Evolutionary conservation across 2,888 invertebrate genomes (phyloP), one percentile per base, ranked within the genome.

Genomic region (Cataglyphis cursor): DNA sequence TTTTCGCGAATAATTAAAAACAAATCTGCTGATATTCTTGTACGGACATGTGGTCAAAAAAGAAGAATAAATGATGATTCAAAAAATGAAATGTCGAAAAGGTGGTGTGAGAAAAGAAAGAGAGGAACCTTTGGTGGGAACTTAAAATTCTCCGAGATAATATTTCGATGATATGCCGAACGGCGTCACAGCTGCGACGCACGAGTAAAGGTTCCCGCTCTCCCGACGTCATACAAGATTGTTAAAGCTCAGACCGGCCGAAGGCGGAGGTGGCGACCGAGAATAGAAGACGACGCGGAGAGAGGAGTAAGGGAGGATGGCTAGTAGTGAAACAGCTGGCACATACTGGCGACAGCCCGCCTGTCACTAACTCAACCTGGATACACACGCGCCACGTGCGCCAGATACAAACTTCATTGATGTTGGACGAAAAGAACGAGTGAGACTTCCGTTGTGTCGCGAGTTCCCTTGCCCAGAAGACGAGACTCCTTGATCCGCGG

Each of bases 391-490:
- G 93, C 93, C 94, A 93, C 93, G 93, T 94, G 94, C 93, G 90
- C 93, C 90, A 93, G 93, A 94, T 94, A 94, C 94, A 94, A 95
- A 95, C 94, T 94, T 94, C 94, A 95, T 94, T 94, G 94, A 94
- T 94, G 94, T 93, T 92, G 93, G 88, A 87, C 89, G 91, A 91
- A 92, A 92, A 92, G 89, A 92, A 91, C 85, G 90, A 90, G 87
- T 68, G 90, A 89, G 90, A 90, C 86, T 90, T 87, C 75, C 86
- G 76, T 15, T n/a, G 21, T 75, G 38, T 24, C 24, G 35, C n/a
- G 41, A 66, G 68, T 51, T 61, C 31, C 10, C 12, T 5, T 57
- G 18, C 38, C 15, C 44, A 1, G 64, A 54, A 21, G 68, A 54
- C 8, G 57, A 15, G 31, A 3, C 57, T 57, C 21, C 41, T 68